Evolutionary conservation across 2,113 vertebrate species (phyloP), one percentile per base, ranked within the genome.

Genomic region (Oreotrochilus melanogaster): DNA sequence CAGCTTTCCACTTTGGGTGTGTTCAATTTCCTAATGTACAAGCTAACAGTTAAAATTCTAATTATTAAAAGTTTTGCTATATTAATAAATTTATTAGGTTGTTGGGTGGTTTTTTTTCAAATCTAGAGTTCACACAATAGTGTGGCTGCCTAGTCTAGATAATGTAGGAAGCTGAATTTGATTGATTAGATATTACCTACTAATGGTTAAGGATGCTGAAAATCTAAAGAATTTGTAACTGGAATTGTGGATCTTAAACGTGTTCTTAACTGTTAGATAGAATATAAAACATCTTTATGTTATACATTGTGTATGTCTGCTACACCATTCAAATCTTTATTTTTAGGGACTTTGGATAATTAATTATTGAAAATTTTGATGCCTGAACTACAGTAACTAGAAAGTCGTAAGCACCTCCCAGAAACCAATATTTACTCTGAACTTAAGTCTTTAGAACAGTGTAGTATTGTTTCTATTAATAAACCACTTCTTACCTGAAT

Each of bases 401-500:
- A 50, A 88, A 84, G 43, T 85, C 2, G 1, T 69, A 64, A 88
- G 58, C 18, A 61, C 31, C 35, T 78, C 76, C 14, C 45, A 47
- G 82, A 65, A 90, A 86, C 54, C 31, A 62, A 1, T 65, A 22
- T 57, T 23, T 58, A 18, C 6, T 39, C 56, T 58, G 22, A 82
- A 25, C 23, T 65, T 83, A 56, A 39, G 35, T 69, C 19, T 78
- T 87, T 48, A 70, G 58, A 92, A 69, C 22, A 51, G 9, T 19
- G 15, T 82, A 24, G 19, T 61, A 37, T 56, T 84, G 48, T 42
- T 87, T 91, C 47, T 93, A 4, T 65, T 90, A 93, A 86, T 94
- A 93, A 94, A 84, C 65, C 8, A 54, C 22, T 92, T 87, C 35
- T 78, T 82, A 80, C 89, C 53, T 96, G 37, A 53, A 37, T 25